Base-by-base conservation (phyloP, 2,888 invertebrate genomes). In the Chymomyza fuscimana region DNA sequence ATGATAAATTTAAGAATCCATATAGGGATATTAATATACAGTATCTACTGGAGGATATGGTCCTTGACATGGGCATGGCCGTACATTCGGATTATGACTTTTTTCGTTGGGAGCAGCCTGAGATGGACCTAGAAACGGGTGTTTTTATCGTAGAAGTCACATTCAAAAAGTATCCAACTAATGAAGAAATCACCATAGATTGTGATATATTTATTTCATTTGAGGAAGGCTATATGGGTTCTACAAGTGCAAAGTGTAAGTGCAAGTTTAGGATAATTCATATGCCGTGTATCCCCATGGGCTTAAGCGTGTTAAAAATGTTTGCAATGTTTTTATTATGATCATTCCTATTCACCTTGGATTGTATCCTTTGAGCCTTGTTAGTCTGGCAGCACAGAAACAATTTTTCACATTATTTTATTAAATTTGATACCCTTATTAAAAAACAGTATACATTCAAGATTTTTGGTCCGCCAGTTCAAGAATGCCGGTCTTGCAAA, bases 141-240 rank as follows among this genome's bases (percentile, higher is more conserved):
- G 68, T 82, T 9, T 81, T 74, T 4, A 82, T 91, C 4, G 71
- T 80, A 32, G 74, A 80, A 15, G 82, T 86, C 5, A 68, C 71
- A 0, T 91, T 91, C n/a, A 61, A 73, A 5, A 65, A 61, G 5
- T 56, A 32, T 25, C 52, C 71, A 6, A 59, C 60, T 3, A 69
- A 71, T 4, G 60, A 75, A 0, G 22, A 40, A 4, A 2, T 80
- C 0, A 62, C 40, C 3, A 4, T 90, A 0, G 77, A 80, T 2
- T 90, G 90, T 52, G 87, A 90, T 65, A 50, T 91, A 1, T 91
- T 91, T 54, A 73, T 91, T 6, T 82, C 83, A n/a, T 91, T 82
- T 12, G 67, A 74, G 40, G 78, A 81, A 10, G 87, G 87, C 5
- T 36, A 65, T 16, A 59, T 87, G 32, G 50, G 54, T 40, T 1